Evolutionary conservation across 2,888 invertebrate genomes (phyloP).

Genomic region (Tinea pellionella): DNA sequence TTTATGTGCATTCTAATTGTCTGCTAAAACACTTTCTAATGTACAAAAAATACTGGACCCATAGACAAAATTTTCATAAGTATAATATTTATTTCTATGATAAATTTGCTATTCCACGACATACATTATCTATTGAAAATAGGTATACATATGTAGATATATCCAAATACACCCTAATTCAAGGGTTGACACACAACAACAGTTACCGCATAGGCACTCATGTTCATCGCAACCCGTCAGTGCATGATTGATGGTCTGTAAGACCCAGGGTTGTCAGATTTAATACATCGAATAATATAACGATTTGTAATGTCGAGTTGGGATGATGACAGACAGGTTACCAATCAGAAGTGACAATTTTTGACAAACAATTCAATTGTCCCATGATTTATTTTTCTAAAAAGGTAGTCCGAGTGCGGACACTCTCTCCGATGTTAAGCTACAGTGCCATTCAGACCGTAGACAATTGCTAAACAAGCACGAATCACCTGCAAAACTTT

Average conservation of each 20-base stretch:
- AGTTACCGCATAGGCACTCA: not conserved
- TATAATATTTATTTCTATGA: no score
- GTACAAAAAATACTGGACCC: no score
- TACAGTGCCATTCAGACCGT: no score
- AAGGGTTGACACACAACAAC: not conserved
- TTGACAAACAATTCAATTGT: not conserved
- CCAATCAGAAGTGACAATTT: not conserved
- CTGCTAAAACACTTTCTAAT: no score
- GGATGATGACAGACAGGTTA: not conserved
- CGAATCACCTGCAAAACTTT: no score
- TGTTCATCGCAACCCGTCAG: conserved; percentile 4
- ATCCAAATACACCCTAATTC: not conserved
- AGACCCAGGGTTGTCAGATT: not conserved
- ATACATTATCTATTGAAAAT: not conserved
- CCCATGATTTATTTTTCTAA: not conserved
- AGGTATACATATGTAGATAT: not conserved
- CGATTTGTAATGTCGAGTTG: not conserved
- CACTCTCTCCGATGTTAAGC: no score
- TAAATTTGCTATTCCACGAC: not conserved
- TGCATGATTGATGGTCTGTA: not conserved
- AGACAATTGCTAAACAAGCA: no score
- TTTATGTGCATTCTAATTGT: no score
- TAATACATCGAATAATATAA: not conserved
- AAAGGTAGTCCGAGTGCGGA: no score
- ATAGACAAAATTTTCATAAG: no score